phyloP scores from a whole-genome alignment of 2,113 vertebrate genomes.

The Phaethornis superciliosus region DNA sequence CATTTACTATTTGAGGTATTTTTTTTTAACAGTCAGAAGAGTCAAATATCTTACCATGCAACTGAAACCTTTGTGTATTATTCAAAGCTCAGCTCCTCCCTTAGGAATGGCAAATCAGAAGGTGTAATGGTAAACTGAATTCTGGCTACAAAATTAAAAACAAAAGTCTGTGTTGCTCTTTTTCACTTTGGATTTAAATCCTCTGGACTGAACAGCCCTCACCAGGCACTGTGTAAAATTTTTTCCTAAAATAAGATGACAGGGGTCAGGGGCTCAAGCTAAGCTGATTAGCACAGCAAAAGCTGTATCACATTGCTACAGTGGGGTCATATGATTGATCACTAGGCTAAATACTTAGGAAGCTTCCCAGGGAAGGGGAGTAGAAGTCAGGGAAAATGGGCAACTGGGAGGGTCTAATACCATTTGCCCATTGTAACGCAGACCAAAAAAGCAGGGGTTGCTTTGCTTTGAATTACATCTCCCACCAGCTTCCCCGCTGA shows the following conservation, averaged over 20 bases:
- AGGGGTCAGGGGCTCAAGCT: constrained; percentile 14
- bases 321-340: constrained; percentile 39
- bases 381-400: background rate
- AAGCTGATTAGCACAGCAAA: constrained; percentile 61
- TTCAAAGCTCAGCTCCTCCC: background rate
- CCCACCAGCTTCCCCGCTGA: background rate
- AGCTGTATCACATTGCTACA: constrained; percentile 47
- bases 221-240: constrained; percentile 32
- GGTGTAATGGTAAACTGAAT: background rate
- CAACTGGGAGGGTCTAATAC: background rate
- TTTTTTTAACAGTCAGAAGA: background rate
- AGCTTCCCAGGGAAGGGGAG: constrained; percentile 13
- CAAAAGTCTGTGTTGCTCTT: constrained; percentile 13
- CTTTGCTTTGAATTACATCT: background rate
- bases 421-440: background rate
- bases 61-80: background rate
- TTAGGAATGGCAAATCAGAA: background rate
- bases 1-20: background rate
- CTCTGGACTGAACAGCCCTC: constrained; percentile 19
- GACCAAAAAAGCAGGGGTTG: background rate
- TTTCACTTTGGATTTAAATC: constrained; percentile 37
- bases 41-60: background rate
- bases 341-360: constrained; percentile 21
- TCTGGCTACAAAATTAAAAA: background rate
- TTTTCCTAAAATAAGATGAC: constrained; percentile 44